Evolutionary conservation across 2,888 invertebrate species (phyloP).

Genomic region (Chrysopilus asiliformis): DNA sequence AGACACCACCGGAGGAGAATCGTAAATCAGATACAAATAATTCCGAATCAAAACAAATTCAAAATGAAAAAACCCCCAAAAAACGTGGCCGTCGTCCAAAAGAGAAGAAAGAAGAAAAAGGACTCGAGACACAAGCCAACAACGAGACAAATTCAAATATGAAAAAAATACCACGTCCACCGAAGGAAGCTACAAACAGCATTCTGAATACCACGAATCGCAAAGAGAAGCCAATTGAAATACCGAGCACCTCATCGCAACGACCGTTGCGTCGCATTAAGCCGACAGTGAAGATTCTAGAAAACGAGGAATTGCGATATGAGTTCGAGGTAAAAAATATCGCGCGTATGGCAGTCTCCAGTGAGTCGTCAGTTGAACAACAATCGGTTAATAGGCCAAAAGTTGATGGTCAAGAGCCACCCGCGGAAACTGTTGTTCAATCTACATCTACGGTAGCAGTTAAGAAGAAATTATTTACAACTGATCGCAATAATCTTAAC

Average conservation of each 20-base stretch:
- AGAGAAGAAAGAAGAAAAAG: slow-evolving; percentile 11
- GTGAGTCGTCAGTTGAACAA: too few relatives aligned
- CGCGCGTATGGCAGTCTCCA: slow-evolving; percentile 37
- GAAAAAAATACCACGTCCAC: slow-evolving; percentile 5
- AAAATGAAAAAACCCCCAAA: slow-evolving; percentile 22
- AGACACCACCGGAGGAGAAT: background rate
- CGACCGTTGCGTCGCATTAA: slow-evolving; percentile 46
- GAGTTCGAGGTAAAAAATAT: slow-evolving; percentile 45
- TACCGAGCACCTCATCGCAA: slow-evolving; percentile 23
- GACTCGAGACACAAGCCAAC: slow-evolving; percentile 45
- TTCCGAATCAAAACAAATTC: background rate
- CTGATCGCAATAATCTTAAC: slow-evolving; percentile 4
- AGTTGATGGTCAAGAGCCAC: too few relatives aligned
- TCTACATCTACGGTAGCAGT: background rate
- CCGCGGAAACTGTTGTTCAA: too few relatives aligned
- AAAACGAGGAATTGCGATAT: slow-evolving; percentile 47
- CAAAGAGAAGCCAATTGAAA: slow-evolving; percentile 16
- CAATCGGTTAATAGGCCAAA: too few relatives aligned
- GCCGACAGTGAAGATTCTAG: slow-evolving; percentile 52
- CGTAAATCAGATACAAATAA: slow-evolving; percentile 4
- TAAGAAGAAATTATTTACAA: slow-evolving; percentile 4
- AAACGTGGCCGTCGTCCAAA: slow-evolving; percentile 33
- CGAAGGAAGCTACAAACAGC: slow-evolving; percentile 12
- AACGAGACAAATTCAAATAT: slow-evolving; percentile 3
- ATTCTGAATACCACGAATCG: slow-evolving; percentile 1